Conservation (phyloP, 2,888 invertebrate species). For the Chymomyza procnemis region DNA sequence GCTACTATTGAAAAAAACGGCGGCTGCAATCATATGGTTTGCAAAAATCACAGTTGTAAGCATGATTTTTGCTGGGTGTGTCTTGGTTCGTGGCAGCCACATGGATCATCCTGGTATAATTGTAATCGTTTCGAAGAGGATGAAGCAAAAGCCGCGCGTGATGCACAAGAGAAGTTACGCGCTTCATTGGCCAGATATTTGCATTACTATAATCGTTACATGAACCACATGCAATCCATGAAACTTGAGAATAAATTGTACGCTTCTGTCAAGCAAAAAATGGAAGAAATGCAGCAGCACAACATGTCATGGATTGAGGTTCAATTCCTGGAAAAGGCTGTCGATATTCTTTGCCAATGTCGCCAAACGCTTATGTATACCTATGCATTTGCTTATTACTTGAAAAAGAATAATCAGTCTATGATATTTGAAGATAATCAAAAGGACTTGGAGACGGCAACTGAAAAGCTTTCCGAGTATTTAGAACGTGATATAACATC, state of each 20-base stretch:
- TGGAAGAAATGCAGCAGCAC: constrained; percentile 99
- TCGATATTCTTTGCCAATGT: constrained; percentile 97
- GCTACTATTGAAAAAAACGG: constrained; percentile 98
- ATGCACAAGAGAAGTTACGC: constrained; percentile 96
- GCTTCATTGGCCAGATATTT: constrained; percentile 97
- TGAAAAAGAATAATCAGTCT: constrained; percentile 98
- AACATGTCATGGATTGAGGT: constrained; percentile 99
- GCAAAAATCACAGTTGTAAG: constrained; percentile 98
- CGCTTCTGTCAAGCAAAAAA: constrained; percentile 96
- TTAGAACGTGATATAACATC: constrained; percentile 98
- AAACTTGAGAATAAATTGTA: constrained; percentile 98
- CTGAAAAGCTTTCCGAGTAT: constrained; percentile 97
- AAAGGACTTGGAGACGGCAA: constrained; percentile 97
- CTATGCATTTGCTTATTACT: constrained; percentile 99
- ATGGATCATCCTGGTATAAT: constrained; percentile 98
- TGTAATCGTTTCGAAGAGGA: constrained; percentile 98
- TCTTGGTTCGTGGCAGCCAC: constrained; percentile 98
- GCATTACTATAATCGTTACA: constrained; percentile 99
- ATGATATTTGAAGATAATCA: constrained; percentile 99
- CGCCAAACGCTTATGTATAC: constrained; percentile 99
- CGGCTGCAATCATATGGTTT: constrained; percentile 99
- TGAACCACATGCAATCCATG: constrained; percentile 99
- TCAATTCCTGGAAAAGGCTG: constrained; percentile 98
- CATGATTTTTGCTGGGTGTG: constrained; percentile 99
- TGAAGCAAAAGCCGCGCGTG: constrained; percentile 96